phyloP scores from a whole-genome alignment of 2,113 vertebrate species.

The Cyanoderma ruficeps region DNA sequence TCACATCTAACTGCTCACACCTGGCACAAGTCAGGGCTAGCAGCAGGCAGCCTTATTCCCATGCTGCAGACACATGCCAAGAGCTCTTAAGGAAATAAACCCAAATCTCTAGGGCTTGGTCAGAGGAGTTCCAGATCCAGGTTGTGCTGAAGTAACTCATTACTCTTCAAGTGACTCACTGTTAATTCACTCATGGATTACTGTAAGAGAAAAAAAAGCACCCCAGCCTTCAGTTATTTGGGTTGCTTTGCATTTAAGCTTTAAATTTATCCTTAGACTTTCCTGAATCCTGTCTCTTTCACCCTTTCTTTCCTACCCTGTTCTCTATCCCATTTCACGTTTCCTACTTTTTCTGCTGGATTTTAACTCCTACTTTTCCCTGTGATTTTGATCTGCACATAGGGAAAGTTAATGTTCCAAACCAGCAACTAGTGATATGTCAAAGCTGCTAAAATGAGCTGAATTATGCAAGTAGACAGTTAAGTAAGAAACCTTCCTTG shows the following conservation, averaged over 20 bases:
- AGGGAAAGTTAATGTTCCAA: not conserved
- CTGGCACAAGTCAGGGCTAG: not conserved
- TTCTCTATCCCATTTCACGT: not conserved
- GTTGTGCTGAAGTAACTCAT: not conserved
- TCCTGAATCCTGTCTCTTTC: not conserved
- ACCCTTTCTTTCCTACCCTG: not conserved
- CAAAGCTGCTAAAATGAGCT: not conserved
- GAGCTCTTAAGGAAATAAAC: not conserved
- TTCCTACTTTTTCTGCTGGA: not conserved
- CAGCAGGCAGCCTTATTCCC: not conserved
- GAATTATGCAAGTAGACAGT: not conserved
- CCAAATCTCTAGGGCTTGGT: not conserved
- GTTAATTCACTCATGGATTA: not conserved
- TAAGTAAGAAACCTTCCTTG: not conserved
- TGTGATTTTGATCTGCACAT: not conserved
- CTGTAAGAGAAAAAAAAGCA: not conserved
- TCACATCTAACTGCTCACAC: not conserved
- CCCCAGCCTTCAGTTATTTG: not conserved
- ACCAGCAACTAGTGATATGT: not conserved
- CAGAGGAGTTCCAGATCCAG: not conserved
- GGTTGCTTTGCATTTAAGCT: not conserved
- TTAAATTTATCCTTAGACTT: not conserved
- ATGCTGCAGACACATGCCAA: not conserved
- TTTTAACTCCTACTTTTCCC: not conserved
- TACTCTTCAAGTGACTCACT: not conserved